Evolutionary conservation across 2,888 invertebrate species (phyloP), one percentile per base, ranked within the genome.

Genomic region (Acrocera orbiculus): DNA sequence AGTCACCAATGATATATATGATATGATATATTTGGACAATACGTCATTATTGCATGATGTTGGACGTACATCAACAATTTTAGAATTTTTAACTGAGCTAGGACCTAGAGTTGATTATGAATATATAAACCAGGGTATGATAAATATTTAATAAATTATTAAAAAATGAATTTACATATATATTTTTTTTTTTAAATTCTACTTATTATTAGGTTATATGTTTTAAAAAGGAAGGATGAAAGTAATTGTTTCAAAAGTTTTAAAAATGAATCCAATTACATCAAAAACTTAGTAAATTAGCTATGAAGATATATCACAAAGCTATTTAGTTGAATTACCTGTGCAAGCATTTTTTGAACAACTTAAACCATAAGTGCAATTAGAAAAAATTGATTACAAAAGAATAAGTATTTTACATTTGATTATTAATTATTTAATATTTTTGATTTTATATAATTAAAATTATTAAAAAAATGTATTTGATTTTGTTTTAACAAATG

Each of bases 221-320:
- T 93, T 93, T 51, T 71, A 90, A 37, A 95, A 95, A 61, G 95
- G 93, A 1, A 69, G 92, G 38, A 90, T 95, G 87, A 95, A 95
- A 61, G 82, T 93, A 14, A 90, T 89, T 2, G 92, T 95, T 0
- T 85, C 90, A 1, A 93, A 93, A 60, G 79, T 93, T 37, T 87
- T 82, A 49, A 89, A 87, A 69, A 73, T 82, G 58, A 70, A 69
- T 26, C 76, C 78, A 34, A 73, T 75, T 58, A 73, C 74, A 40
- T 75, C 73, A 23, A 78, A 78, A 51, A 65, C 70, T 16, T 63
- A 69, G 22, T 77, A 78, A 43, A 68, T 67, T 46, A 64, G 76
- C 25, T 53, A 53, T 34, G 92, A 93, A 52, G 75, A 87, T 0
- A 76, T 93, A 46, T 85, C 89, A 2, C 80, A 82, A 51, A 92